Evolutionary conservation across 2,113 vertebrate species (phyloP), one percentile per base, ranked within the genome.

Genomic region (Cinclus cinclus): DNA sequence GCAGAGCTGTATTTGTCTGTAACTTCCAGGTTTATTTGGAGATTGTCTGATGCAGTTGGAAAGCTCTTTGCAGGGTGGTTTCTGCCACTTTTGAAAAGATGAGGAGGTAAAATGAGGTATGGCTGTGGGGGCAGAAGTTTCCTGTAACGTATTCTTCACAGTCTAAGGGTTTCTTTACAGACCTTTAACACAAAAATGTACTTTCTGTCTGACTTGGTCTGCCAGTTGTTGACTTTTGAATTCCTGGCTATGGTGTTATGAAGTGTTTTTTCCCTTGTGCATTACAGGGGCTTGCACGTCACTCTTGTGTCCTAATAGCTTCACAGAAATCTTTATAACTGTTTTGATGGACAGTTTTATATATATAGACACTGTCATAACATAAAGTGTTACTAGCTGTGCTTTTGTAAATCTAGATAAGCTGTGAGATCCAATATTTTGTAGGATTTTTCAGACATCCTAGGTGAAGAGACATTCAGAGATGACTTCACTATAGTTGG

Each of bases 51-150:
- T 83, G 59, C 74, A 89, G 13, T 5, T 31, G n/a, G 44, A 82
- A 75, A 92, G 58, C 41, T 85, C 33, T 83, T 92, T 87, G 31
- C 42, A 63, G 68, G 58, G 15, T 80, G 55, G 42, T 52, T 93
- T 90, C 27, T 83, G 64, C 22, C 39, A 47, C 37, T 68, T 90
- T 58, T 65, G 56, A 64, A 49, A 70, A 87, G 90, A 92, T 87
- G 47, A 83, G n/a, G 37, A 90, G 92, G 55, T 83, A 92, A 96
- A 89, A 50, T 68, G 60, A 94, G 73, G 22, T 68, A 47, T 22
- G 49, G 31, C 35, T 87, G 70, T 44, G 89, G 76, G 83, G 77
- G 68, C 50, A 91, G 91, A 83, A 25, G 35, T 74, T 97, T 95
- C 95, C 96, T 97, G 86, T 94, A 74, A 69, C 0, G 2, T 63